Evolutionary conservation across 2,113 vertebrate genomes (phyloP).

Genomic region (Scolopax mira): DNA sequence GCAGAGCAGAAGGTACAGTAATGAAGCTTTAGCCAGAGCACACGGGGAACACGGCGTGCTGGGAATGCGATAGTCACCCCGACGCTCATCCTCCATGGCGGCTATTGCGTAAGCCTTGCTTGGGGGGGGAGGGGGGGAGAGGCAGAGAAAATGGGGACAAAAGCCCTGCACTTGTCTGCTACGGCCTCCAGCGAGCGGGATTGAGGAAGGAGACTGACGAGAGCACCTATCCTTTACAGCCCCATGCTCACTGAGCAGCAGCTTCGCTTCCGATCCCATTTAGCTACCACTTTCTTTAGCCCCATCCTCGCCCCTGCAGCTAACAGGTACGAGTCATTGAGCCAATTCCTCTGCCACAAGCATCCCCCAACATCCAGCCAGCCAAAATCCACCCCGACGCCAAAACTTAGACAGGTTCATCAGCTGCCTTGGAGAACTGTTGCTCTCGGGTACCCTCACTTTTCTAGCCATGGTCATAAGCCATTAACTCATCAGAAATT

Average conservation of each 20-base stretch:
- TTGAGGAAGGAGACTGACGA: not conserved
- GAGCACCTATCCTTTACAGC: not conserved
- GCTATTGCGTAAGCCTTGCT: not conserved
- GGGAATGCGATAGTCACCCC: not conserved
- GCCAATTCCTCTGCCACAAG: not conserved
- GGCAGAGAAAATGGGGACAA: not conserved
- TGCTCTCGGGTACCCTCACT: not conserved
- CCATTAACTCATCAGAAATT: not conserved
- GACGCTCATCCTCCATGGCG: not conserved
- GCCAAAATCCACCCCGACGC: rapidly evolving
- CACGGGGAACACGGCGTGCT: not conserved
- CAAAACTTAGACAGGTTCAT: not conserved
- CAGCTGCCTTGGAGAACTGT: rapidly evolving
- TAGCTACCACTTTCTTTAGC: not conserved
- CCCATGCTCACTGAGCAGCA: rapidly evolving
- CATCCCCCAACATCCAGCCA: not conserved
- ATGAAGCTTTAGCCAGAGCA: not conserved
- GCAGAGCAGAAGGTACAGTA: conserved; percentile 40
- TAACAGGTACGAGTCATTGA: not conserved
- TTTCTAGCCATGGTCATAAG: not conserved
- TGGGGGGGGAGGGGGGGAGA: not conserved
- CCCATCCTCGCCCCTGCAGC: rapidly evolving
- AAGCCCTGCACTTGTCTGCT: not conserved
- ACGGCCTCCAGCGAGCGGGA: rapidly evolving
- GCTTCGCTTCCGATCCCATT: not conserved